A percentile compares a stretch with the other conserved stretches of the same genome.
Evolutionary conservation across 92 coral and sea anemone genomes (phyloP).

Genomic region (Zoanthus sansibaricus): DNA sequence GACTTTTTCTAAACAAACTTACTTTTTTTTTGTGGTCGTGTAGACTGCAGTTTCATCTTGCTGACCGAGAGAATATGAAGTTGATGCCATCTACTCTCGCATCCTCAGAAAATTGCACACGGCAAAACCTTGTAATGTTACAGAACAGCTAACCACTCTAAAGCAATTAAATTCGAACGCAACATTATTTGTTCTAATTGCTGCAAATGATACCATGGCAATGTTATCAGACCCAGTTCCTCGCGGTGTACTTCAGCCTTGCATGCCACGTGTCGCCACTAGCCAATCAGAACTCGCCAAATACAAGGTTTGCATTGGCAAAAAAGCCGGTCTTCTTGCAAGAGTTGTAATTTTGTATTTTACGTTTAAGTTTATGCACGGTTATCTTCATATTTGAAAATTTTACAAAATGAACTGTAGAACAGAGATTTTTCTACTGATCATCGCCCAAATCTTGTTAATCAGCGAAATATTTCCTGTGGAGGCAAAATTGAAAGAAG

Average conservation of each 20-base stretch:
- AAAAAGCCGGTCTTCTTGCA: constrained; percentile 47
- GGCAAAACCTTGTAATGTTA: not conserved
- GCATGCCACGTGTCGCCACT: constrained; percentile 38
- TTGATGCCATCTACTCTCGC: constrained; percentile 17
- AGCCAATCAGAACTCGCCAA: constrained; percentile 97
- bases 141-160: not conserved
- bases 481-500: constrained; percentile 80
- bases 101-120: not conserved
- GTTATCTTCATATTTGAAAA: not conserved
- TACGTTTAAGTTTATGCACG: not conserved
- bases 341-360: constrained; percentile 13
- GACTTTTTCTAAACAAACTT: not conserved
- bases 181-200: constrained; percentile 47
- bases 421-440: constrained; percentile 69
- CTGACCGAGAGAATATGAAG: not conserved
- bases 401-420: constrained; percentile 25
- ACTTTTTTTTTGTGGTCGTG: constrained; percentile 8
- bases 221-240: constrained; percentile 17
- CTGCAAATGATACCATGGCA: constrained; percentile 35
- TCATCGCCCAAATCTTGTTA: constrained; percentile 66
- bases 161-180: constrained; percentile 8
- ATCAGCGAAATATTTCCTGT: constrained; percentile 66
- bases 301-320: constrained; percentile 90
- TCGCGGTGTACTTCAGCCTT: not conserved
- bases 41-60: constrained; percentile 1